Evolutionary conservation across 1,140 invertebrate species (phyloP).

Genomic region (Ptiloglossa arizonensis): DNA sequence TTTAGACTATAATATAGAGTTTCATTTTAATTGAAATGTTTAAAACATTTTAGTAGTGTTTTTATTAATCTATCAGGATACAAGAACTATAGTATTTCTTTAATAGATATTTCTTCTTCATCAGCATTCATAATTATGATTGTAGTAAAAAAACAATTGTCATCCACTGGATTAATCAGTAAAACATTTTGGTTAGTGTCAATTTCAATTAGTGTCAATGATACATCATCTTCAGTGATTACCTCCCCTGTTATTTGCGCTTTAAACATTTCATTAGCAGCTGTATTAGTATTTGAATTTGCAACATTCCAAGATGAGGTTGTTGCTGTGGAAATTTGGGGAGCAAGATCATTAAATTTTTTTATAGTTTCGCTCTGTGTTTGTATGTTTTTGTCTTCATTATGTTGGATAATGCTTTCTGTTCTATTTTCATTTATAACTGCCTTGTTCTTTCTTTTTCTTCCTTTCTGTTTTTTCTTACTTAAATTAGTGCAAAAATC

Average conservation of each 20-base stretch:
- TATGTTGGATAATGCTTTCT: background rate
- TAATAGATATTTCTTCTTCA: background rate
- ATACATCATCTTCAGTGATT: background rate
- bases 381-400: background rate
- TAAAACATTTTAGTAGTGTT: background rate
- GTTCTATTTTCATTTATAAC: background rate
- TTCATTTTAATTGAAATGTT: background rate
- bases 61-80: background rate
- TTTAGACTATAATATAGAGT: background rate
- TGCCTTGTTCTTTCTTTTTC: slow-evolving; percentile 26
- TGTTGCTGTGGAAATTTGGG: background rate
- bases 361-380: background rate
- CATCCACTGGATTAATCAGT: background rate
- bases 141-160: background rate
- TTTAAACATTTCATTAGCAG: background rate
- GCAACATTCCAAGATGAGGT: background rate
- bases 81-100: background rate
- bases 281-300: background rate
- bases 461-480: slow-evolving; percentile 46
- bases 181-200: background rate
- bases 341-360: background rate
- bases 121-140: background rate
- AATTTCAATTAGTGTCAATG: background rate
- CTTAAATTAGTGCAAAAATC: slow-evolving; percentile 56
- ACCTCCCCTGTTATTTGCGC: background rate